Evolutionary conservation across 2,888 invertebrate genomes (phyloP).

Genomic region (Dioctria rufipes): DNA sequence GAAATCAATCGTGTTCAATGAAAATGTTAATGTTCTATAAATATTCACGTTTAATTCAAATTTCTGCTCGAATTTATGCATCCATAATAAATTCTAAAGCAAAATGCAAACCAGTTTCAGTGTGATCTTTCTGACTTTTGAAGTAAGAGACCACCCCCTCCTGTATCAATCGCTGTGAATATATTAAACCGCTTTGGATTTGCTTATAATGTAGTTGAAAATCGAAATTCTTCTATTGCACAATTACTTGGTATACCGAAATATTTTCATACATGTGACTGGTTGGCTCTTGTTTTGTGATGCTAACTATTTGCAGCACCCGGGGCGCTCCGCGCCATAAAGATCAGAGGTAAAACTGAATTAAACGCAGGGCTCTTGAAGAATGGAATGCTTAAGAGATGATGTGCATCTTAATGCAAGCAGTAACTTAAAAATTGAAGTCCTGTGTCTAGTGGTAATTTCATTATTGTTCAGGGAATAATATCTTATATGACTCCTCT

Average conservation of each 20-base stretch:
- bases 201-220: no score
- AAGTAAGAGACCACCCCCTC: not conserved
- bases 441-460: no score
- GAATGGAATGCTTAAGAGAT: no score
- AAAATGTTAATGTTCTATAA: no score
- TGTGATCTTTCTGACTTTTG: slow-evolving; percentile 12
- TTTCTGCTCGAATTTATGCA: no score
- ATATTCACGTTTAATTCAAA: no score
- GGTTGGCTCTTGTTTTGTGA: no score
- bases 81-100: not conserved
- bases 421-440: not conserved
- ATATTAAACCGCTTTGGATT: slow-evolving; percentile 19
- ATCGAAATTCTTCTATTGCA: slow-evolving; percentile 13
- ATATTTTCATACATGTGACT: not conserved
- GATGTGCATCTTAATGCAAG: slow-evolving; percentile 16
- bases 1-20: no score
- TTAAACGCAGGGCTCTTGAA: not conserved
- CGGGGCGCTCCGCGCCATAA: slow-evolving; percentile 6
- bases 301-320: no score
- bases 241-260: slow-evolving; percentile 14
- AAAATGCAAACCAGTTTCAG: slow-evolving; percentile 1
- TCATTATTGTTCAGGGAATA: not conserved
- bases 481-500: slow-evolving; percentile 6
- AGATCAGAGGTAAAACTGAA: slow-evolving; percentile 15
- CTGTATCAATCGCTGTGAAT: no score